Base-by-base conservation (phyloP, 2,888 invertebrate species). In the Apoda limacodes region DNA sequence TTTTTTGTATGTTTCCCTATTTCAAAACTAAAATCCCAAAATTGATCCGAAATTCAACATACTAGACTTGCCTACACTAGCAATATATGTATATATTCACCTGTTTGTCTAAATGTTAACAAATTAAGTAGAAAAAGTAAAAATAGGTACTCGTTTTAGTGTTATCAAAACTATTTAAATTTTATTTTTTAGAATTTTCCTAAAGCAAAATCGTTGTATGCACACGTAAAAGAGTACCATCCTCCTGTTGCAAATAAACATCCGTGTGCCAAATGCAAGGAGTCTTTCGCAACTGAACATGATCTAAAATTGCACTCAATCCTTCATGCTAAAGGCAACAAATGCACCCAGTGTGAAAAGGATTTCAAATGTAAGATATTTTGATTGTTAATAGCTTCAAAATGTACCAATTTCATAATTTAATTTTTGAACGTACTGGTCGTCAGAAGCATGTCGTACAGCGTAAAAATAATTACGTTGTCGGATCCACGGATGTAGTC, bases 271-370 rank as follows among this genome's bases (percentile, higher is more conserved):
- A 52, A 72, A 14, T 85, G 85, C 47, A 66, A 69, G 6, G 61
- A 74, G 9, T 55, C 60, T 1, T 84, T 83, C 43, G 52, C 45
- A n/a, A 65, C 70, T 0, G 67, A 76, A 38, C 59, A 66, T 22
- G 85, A 85, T 45, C 56, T 83, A 11, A 43, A 58, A 14, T 52
- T 85, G 22, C 85, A 85, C 45, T 48, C 55, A 1, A 65, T 78
- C 1, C 45, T 83, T 29, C 17, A 17, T 45, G 40, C 42, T 1
- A 53, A 55, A 17, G 63, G 59, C 3, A 60, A 57, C 1, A 46
- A 45, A 12, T 72, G 85, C 45, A 61, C 55, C 19, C 54, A 66
- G 39, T 85, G 85, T 40, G 40, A 60, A 5, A 85, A 85, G 46
- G 61, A 67, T 32, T 85, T 80, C 53, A 55, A 55, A 33, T 64